Evolutionary conservation across 2,888 invertebrate genomes (phyloP), one percentile per base, ranked within the genome.

Genomic region (Drosophila mercatorum): DNA sequence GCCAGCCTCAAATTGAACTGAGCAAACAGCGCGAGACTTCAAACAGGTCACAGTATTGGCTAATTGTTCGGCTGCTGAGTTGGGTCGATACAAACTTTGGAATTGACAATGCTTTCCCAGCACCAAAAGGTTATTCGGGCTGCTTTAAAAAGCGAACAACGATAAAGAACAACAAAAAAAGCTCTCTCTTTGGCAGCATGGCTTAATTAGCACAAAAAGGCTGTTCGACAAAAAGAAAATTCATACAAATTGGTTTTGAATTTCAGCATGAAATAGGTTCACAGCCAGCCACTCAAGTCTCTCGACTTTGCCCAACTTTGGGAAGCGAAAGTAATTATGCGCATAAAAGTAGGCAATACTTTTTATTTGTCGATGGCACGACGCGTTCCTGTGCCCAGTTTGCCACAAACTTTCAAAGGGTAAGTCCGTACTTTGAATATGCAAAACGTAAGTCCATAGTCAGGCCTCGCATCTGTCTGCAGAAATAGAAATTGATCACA

Each of bases 131-230:
- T 55, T 66, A 66, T 66, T 61, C 51, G 61, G 40, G 44, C 40
- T 44, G 52, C 17, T 43, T 58, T 64, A 47, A 41, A 60, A 53
- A 59, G 22, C 28, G n/a, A 62, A 41, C 62, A 59, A 55, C 43
- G 11, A 31, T 17, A 14, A 7, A 17, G 22, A 52, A 52, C 44
- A 38, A 36, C 12, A 67, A 26, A 44, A 44, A 43, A n/a, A 53
- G 63, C 59, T 68, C 49, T 65, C 69, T 59, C 51, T 60, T 31
- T 44, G 44, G 49, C 60, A 69, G 34, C 62, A 69, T 57, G 76
- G 68, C 72, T 72, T 83, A 83, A 88, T 83, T 88, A 83, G 81
- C 71, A 80, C 70, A 56, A 86, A 81, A 88, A 67, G 73, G 73
- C 75, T 56, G 53, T 53, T 62, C 65, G 47, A 22, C 44, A 47